phyloP scores from a whole-genome alignment of 2,888 invertebrate species.

The Alloscopus bannaensis region DNA sequence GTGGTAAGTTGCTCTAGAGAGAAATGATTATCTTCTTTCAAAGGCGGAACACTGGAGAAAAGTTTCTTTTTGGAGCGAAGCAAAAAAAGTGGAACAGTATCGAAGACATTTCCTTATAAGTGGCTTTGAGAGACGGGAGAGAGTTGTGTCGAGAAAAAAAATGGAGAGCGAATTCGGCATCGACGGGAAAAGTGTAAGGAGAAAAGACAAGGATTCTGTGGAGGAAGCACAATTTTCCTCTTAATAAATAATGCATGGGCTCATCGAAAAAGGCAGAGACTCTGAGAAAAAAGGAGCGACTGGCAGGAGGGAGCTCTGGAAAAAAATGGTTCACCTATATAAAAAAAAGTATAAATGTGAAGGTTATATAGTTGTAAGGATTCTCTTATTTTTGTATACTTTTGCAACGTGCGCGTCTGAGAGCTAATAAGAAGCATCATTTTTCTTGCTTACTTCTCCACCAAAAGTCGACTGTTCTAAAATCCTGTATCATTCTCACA shows the following conservation, averaged over 20 bases:
- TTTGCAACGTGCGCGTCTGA: no score
- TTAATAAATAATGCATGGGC: conserved; percentile 52
- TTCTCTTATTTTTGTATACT: no score
- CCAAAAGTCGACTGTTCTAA: no score
- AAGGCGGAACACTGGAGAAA: background rate
- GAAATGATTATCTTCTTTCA: background rate
- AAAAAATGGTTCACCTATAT: background rate
- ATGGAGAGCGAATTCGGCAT: background rate
- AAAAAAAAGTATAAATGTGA: no score
- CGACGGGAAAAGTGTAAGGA: background rate
- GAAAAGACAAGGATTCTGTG: background rate
- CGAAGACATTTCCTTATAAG: background rate
- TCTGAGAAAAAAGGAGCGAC: conserved; percentile 4
- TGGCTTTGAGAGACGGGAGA: background rate
- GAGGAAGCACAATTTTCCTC: conserved; percentile 11
- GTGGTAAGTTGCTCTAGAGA: background rate
- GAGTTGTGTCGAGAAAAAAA: background rate
- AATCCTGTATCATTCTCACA: no score
- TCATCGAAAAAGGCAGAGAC: conserved; percentile 45
- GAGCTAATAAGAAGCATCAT: no score
- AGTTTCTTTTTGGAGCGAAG: background rate
- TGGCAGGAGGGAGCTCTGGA: conserved; percentile 28
- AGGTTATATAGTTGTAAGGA: no score
- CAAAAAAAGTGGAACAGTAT: conserved; percentile 1
- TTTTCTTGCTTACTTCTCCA: no score